Evolutionary conservation across 92 coral and sea anemone species (phyloP), one percentile per base, ranked within the genome.

Genomic region (Palythoa grandiflora): DNA sequence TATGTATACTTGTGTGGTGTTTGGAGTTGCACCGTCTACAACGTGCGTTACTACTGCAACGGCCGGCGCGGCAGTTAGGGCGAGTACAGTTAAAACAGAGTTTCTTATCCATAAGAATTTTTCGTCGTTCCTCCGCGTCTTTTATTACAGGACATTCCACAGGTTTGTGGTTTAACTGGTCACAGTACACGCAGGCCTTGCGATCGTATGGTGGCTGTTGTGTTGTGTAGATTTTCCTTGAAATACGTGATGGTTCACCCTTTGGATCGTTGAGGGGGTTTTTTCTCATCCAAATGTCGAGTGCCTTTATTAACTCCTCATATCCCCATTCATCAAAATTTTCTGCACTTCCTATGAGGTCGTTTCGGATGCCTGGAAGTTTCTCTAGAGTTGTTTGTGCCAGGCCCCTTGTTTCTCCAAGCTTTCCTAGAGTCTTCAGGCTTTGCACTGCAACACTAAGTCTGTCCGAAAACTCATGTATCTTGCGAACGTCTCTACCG

Each of bases 351-450:
- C 80, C 66, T 38, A 50, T 76, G 9, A 76, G 60, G 21, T 76
- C 65, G 6, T 76, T 52, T 2, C n/a, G 21, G 39, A 76, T 76
- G 9, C 47, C 80, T 40, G 57, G 35, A 8, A 76, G 66, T 76
- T 76, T 76, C 1, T 76, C 80, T 19, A 76, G 80, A 2, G 80
- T 76, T 21, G 66, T 52, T 36, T 76, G 80, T 11, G 80, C 80
- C 8, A 76, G 3, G 1, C 80, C 66, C 55, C 40, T 76, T 37
- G 55, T 19, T 17, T 76, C 65, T 51, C 16, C 19, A 17, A 76
- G 19, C 12, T 50, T 76, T 1, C 47, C 47, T 0, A 48, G 55
- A 16, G 79, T 50, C 53, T 75, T 75, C 13, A 75, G 54, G 14
- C 38, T 39, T 51, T 48, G 80, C 6, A 77, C 81, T 1, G 81